These are phyloP conservation scores for Anomalospiza imberbis DNA, from an alignment of 2,797 vertebrate genomes.

Conservation along the genomic window DNA sequence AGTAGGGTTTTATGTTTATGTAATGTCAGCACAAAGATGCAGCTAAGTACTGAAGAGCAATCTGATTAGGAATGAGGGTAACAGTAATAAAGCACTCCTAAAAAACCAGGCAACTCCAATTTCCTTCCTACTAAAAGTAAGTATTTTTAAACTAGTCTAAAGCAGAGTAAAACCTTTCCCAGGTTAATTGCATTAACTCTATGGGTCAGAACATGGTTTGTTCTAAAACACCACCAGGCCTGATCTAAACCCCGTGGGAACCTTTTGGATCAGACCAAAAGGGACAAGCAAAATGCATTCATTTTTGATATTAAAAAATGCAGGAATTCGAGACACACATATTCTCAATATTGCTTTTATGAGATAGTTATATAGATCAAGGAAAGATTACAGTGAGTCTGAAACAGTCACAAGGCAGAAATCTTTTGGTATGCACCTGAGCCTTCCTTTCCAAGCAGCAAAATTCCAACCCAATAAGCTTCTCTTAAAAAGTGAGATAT, in stretches of 20 bases:
- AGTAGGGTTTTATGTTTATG: not conserved
- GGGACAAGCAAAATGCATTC: not conserved
- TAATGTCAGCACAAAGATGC: not conserved
- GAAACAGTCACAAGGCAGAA: not conserved
- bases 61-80: not conserved
- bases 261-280: not conserved
- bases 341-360: not conserved
- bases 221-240: not conserved
- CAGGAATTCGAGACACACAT: fast-evolving
- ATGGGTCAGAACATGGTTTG: not conserved
- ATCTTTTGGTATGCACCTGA: not conserved
- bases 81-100: not conserved
- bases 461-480: not conserved
- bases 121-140: not conserved
- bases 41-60: not conserved
- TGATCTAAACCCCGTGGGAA: not conserved
- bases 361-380: not conserved
- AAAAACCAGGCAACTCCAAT: not conserved
- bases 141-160: not conserved
- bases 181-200: not conserved
- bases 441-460: not conserved
- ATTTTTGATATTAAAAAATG: not conserved
- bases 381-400: not conserved
- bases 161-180: not conserved
- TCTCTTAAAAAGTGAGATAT: not conserved